Evolutionary conservation across 2,888 invertebrate genomes (phyloP).

Genomic region (Torymus tubicola): DNA sequence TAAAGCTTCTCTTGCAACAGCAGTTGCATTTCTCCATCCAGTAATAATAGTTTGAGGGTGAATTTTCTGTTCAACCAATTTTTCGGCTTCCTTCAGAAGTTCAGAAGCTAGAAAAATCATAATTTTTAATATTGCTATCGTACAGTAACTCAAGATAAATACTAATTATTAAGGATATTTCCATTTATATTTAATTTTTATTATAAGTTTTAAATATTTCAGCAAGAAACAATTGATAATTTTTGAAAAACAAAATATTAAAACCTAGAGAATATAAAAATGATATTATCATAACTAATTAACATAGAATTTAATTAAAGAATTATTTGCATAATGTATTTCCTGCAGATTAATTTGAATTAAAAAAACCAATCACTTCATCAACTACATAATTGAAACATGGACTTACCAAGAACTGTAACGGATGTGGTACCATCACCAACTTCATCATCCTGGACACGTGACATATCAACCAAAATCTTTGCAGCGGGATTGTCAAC

Average conservation of each 20-base stretch:
- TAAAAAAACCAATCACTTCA: too few species aligned
- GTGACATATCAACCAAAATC: slow-evolving; percentile 98
- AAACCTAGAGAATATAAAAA: too few species aligned
- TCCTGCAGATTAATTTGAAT: too few species aligned
- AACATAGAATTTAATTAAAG: too few species aligned
- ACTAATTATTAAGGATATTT: too few species aligned
- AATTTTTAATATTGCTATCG: neutral
- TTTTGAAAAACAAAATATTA: too few species aligned
- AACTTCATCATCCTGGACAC: slow-evolving; percentile 99
- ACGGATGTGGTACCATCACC: slow-evolving; percentile 99
- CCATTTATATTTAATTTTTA: too few species aligned
- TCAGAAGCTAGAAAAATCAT: slow-evolving; percentile 85
- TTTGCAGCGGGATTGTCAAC: slow-evolving; percentile 99
- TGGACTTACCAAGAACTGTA: slow-evolving; percentile 87
- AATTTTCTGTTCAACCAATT: slow-evolving; percentile 93
- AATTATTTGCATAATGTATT: too few species aligned
- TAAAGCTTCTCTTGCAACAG: slow-evolving; percentile 90
- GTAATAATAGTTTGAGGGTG: slow-evolving; percentile 98
- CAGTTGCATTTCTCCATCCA: slow-evolving; percentile 94
- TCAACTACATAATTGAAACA: slow-evolving; percentile 18
- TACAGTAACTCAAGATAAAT: too few species aligned
- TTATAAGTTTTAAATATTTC: too few species aligned
- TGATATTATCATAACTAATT: too few species aligned
- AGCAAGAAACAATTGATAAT: too few species aligned
- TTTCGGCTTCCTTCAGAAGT: slow-evolving; percentile 95